Evolutionary conservation across 2,797 vertebrate species (phyloP).

Genomic region (Triplophysa bombifrons): DNA sequence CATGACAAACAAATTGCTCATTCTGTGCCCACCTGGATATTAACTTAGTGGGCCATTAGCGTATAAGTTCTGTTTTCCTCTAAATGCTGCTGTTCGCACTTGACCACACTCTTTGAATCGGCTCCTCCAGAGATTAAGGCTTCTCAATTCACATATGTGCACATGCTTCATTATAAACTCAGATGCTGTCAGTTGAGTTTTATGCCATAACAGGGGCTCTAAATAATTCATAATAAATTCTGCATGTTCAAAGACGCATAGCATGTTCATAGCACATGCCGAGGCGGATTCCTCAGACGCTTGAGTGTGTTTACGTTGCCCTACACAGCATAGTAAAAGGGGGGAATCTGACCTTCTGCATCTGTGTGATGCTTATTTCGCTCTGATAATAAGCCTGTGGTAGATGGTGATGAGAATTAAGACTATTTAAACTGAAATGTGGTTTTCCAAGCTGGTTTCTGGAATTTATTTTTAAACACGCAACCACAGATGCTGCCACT

Average conservation of each 20-base stretch:
- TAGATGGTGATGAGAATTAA: background rate
- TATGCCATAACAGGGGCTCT: background rate
- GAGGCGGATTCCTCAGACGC: background rate
- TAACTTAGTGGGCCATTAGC: background rate
- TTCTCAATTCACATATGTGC: background rate
- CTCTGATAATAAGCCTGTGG: background rate
- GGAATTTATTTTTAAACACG: constrained; percentile 2
- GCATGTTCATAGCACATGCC: background rate
- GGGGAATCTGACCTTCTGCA: background rate
- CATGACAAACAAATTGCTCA: background rate
- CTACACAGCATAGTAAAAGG: background rate
- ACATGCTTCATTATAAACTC: background rate
- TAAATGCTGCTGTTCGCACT: background rate
- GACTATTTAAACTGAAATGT: constrained; percentile 2
- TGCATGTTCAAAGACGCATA: background rate
- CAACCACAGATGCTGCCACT: background rate
- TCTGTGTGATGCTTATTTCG: background rate
- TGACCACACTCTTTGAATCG: background rate
- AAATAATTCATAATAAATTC: background rate
- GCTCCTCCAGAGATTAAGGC: background rate
- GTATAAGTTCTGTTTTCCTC: background rate
- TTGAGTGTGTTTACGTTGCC: background rate
- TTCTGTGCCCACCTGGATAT: background rate
- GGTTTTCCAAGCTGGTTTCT: background rate
- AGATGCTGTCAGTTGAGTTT: constrained; percentile 3